phyloP scores from a whole-genome alignment of 92 coral and sea anemone species.

The Hydrozoanthus gracilis region DNA sequence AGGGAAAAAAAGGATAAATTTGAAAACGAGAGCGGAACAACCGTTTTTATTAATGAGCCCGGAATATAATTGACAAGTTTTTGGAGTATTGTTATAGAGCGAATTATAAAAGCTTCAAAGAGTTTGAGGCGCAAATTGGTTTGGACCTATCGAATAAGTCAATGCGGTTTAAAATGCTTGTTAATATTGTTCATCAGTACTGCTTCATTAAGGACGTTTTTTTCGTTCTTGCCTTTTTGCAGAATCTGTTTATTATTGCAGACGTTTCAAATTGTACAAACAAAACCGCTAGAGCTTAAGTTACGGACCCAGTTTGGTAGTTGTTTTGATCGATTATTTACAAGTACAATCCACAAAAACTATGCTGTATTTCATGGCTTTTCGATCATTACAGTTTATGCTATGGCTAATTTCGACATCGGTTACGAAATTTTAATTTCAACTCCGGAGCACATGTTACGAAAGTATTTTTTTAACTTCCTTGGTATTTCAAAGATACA shows the following conservation, averaged over 20 bases:
- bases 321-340: background rate
- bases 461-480: background rate
- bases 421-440: background rate
- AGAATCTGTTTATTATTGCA: background rate
- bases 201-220: background rate
- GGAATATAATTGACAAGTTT: constrained; percentile 26
- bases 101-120: no score
- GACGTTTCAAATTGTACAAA: background rate
- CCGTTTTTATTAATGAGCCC: background rate
- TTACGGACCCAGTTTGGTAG: background rate
- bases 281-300: background rate
- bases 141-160: background rate
- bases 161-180: background rate
- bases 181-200: background rate
- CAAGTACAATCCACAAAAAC: background rate
- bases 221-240: background rate
- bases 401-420: no score
- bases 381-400: no score
- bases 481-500: background rate
- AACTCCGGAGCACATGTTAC: no score
- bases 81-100: background rate
- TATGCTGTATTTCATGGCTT: no score
- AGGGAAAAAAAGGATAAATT: background rate
- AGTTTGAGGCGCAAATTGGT: background rate
- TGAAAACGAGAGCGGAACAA: background rate